Base-by-base conservation (phyloP, 23 tunicate genomes). In the Styela plicata region DNA sequence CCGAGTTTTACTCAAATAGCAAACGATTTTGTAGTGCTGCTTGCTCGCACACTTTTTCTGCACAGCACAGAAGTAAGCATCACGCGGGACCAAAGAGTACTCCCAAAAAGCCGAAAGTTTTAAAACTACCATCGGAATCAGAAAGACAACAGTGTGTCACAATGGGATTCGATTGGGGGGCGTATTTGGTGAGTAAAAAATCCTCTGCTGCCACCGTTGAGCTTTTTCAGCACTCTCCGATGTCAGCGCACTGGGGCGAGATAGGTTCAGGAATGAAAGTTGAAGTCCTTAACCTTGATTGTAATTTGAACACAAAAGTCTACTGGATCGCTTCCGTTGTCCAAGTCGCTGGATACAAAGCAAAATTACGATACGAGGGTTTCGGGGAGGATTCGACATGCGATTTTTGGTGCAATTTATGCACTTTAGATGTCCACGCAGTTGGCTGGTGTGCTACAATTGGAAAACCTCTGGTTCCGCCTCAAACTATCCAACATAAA, bases 391-490 rank as follows among this genome's bases (percentile, higher is more conserved):
- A 87, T 30, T 65, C 64, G 2, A 65, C 44, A 22, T 74, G 79
- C 70, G 98, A 94, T 74, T 94, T 94, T 69, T 94, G 98, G 98
- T 89, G 91, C 69, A 85, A 89, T 71, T 79, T 94, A 32, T 89
- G 95, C 79, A 82, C 91, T 25, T 77, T 80, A 26, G 98, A 94
- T 76, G 95, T 94, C 1, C 94, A 94, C 52, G 94, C 98, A 20
- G 98, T 89, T 22, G 98, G 98, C 0, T 94, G 98, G 98, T 85
- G 94, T 78, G 98, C 98, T 23, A 86, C 97, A 13, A 87, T 91
- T 26, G 97, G 97, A 44, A 91, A 86, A 78, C 97, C 97, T 20
- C 97, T 91, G 0, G 97, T 86, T 28, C 97, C 97, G 16, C 97
- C 97, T 19, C 83, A 82, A 81, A 85, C 90, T 17, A 91, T 91